These are phyloP conservation scores for Mionectes macconnelli DNA, from an alignment of 2,113 vertebrate genomes.

Conservation along the genomic window DNA sequence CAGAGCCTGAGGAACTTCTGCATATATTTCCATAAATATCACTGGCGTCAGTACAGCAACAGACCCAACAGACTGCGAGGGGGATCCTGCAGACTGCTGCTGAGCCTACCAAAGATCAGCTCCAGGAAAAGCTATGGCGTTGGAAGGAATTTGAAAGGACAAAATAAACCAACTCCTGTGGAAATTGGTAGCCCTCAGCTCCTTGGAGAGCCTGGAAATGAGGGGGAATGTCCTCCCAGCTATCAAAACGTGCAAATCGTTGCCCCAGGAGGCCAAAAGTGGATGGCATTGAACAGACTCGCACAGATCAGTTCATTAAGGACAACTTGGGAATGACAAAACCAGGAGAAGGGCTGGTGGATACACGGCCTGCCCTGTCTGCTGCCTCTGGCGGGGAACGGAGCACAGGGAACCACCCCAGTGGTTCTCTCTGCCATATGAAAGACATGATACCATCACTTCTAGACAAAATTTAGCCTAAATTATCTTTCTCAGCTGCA, in stretches of 20 bases:
- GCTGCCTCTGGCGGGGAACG: not conserved
- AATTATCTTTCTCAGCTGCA: not conserved
- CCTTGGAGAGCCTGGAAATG: not conserved
- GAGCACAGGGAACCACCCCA: not conserved
- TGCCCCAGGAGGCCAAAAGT: not conserved
- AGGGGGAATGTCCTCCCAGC: not conserved
- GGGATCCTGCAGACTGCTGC: conserved; percentile 21
- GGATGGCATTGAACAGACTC: not conserved
- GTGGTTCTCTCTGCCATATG: fast-evolving
- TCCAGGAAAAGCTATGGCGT: not conserved
- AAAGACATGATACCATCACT: fast-evolving
- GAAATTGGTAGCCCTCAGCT: not conserved
- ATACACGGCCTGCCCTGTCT: not conserved
- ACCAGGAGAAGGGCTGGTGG: not conserved
- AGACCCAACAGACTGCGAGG: not conserved
- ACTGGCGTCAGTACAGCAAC: not conserved
- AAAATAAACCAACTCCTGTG: fast-evolving
- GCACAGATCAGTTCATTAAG: not conserved
- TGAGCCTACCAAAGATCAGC: not conserved
- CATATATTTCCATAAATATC: conserved; percentile 43
- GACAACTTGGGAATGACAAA: not conserved
- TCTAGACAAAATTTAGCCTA: not conserved
- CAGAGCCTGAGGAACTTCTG: conserved; percentile 35
- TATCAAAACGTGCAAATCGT: fast-evolving
- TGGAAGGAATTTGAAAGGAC: not conserved